Evolutionary conservation across 2,797 vertebrate genomes (phyloP), one percentile per base, ranked within the genome.

Genomic region (Setipinna tenuifilis): DNA sequence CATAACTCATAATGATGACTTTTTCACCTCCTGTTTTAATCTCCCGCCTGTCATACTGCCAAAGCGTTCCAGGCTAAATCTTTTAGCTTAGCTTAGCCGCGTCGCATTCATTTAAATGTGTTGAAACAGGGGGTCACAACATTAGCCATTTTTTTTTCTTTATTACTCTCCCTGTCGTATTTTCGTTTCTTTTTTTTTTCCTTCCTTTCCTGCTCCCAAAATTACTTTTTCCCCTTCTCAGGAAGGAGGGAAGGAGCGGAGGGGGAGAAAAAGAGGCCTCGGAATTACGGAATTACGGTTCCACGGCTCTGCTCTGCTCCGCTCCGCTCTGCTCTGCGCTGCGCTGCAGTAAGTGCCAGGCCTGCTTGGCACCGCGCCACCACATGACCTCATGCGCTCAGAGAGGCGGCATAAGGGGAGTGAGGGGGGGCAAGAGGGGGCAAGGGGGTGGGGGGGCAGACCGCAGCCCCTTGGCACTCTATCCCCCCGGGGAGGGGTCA

Each of bases 211-310:
- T 93, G 88, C 87, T 91, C 41, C 19, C 83, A 89, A 93, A 94
- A 95, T 93, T 90, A 91, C 90, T 94, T 94, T 94, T 78, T 93
- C 90, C 90, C 84, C 84, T 90, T 88, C 85, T 91, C 85, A 90
- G 81, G 84, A 92, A 61, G 41, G 54, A 25, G 17, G 44, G 59
- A 25, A 16, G 54, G n/a, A 12, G 21, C 87, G 90, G 25, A 44
- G 59, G 16, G 28, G 54, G 17, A 7, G 21, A 88, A 90, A 91
- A 35, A 83, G 90, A 86, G 62, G 84, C 86, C 88, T 86, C 90
- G 89, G 93, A 95, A 94, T 54, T 54, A 10, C 90, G 89, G 93
- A 95, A 94, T 91, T 93, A 93, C 89, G 94, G 93, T 92, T 92
- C 90, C 89, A 89, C 91, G 91, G 91, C n/a, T n/a, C n/a, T n/a